phyloP scores from a whole-genome alignment of 1,140 invertebrate species.

The Drosophila neocordata region DNA sequence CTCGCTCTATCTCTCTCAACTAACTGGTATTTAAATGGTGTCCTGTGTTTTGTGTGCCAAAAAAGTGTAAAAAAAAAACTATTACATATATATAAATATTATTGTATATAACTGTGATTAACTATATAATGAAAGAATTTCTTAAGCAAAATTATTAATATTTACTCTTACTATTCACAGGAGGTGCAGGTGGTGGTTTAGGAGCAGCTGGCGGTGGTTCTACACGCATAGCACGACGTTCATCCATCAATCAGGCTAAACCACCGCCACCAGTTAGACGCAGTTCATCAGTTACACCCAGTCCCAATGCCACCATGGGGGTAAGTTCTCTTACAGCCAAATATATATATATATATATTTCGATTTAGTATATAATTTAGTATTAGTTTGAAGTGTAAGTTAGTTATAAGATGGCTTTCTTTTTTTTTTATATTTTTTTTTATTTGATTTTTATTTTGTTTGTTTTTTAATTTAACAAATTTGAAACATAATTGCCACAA shows the following conservation, averaged over 20 bases:
- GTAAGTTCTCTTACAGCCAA: constrained; percentile 53
- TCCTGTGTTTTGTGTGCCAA: constrained; percentile 61
- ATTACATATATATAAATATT: constrained; percentile 13
- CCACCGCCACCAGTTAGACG: constrained; percentile 93
- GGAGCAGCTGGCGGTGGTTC: constrained; percentile 47
- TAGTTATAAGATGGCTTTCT: constrained; percentile 54
- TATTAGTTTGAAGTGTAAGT: constrained; percentile 37
- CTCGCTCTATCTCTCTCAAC: constrained; percentile 15
- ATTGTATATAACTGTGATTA: constrained; percentile 64
- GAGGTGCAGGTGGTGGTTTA: constrained; percentile 45
- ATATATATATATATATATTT: background rate
- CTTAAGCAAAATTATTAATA: constrained; percentile 1
- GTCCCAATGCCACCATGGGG: constrained; percentile 66
- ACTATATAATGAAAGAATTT: background rate
- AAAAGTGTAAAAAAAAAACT: too few species aligned
- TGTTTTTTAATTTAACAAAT: constrained; percentile 48
- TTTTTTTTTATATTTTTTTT: constrained; percentile 49
- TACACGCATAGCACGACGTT: constrained; percentile 76
- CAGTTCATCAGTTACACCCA: constrained; percentile 90
- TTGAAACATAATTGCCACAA: constrained; percentile 27
- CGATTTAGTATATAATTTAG: background rate
- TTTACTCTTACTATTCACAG: constrained; percentile 38
- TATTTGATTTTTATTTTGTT: constrained; percentile 64
- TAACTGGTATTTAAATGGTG: constrained; percentile 59
- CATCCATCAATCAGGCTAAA: constrained; percentile 87